Evolutionary conservation across 1,140 invertebrate genomes (phyloP).

Genomic region (Cepaea nemoralis): DNA sequence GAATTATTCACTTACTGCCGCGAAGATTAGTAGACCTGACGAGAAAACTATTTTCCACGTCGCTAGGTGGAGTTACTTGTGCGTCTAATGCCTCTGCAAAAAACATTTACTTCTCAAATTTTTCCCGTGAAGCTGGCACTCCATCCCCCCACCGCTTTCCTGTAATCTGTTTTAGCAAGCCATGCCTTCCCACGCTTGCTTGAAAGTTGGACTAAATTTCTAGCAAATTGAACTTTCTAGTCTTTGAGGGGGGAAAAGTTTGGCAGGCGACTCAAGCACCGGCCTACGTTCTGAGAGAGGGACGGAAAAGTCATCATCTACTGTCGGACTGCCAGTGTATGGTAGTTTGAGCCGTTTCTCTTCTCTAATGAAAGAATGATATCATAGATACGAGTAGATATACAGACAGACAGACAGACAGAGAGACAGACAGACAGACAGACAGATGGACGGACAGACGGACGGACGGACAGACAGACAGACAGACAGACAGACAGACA

Average conservation of each 20-base stretch:
- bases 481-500: too few relatives aligned
- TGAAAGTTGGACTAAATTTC: not conserved
- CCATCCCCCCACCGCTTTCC: not conserved
- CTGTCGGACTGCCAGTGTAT: not conserved
- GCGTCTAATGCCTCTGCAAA: slow-evolving; percentile 13
- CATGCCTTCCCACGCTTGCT: not conserved
- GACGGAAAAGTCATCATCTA: not conserved
- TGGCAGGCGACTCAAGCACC: not conserved
- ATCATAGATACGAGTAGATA: not conserved
- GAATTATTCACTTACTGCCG: not conserved
- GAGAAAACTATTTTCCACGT: not conserved
- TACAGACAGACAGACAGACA: not conserved
- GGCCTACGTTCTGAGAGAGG: too few relatives aligned
- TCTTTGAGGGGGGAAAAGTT: not conserved
- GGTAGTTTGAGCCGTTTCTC: not conserved
- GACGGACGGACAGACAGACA: too few relatives aligned
- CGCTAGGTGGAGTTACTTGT: not conserved
- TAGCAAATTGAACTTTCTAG: not conserved
- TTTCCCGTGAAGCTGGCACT: not conserved
- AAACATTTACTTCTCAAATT: not conserved
- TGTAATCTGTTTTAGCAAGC: not conserved
- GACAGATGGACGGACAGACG: too few relatives aligned
- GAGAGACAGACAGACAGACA: too few relatives aligned
- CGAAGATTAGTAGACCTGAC: not conserved
- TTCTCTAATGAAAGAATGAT: not conserved